Percentiles rank a stretch among this genome's conserved stretches.
Conservation (phyloP, 92 coral and sea anemone species). For the Virgularia gustaviana region DNA sequence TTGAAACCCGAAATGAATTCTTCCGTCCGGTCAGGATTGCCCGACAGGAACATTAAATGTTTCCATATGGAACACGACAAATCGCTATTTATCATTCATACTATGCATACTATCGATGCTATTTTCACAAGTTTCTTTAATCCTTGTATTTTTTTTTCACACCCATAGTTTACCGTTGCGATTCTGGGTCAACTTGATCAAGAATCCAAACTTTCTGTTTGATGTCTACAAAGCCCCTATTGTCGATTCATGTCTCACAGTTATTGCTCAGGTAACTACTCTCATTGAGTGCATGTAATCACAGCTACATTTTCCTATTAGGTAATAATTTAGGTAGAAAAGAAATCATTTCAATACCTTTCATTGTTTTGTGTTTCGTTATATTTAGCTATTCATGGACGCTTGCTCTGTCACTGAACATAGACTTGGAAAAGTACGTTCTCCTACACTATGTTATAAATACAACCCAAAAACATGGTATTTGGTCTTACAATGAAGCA, state of each 20-base stretch:
- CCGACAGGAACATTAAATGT: neutral
- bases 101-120: neutral
- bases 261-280: conserved; percentile 78
- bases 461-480: too few species aligned
- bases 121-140: neutral
- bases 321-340: too few species aligned
- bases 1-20: too few species aligned
- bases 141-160: neutral
- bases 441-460: too few species aligned
- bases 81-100: neutral
- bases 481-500: too few species aligned
- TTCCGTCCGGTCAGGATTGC: too few species aligned
- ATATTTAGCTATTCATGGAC: conserved; percentile 82
- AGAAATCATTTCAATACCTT: too few species aligned
- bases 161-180: conserved; percentile 80
- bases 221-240: conserved; percentile 81
- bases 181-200: conserved; percentile 91
- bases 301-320: too few species aligned
- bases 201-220: conserved; percentile 96
- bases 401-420: conserved; percentile 89
- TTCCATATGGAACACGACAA: neutral
- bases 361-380: neutral
- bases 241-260: conserved; percentile 93
- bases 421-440: conserved; percentile 77
- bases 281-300: too few species aligned